A percentile compares a stretch with the other conserved stretches of the same genome.
Conservation (phyloP, 2,113 vertebrate species). For the Perccottus glenii region DNA sequence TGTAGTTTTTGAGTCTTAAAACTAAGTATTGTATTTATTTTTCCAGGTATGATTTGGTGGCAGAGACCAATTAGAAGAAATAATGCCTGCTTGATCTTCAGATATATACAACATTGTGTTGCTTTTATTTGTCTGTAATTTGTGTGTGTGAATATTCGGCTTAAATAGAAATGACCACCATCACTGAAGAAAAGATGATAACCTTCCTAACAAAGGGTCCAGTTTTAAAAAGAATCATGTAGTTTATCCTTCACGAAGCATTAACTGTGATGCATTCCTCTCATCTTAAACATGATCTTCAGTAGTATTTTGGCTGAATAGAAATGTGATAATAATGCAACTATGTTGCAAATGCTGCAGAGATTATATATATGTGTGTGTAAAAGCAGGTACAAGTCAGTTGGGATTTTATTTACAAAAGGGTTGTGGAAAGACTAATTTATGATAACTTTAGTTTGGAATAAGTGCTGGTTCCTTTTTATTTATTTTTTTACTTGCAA, state of each 20-base stretch:
- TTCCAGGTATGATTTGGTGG: constrained; percentile 78
- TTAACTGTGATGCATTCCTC: constrained; percentile 38
- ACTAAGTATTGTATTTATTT: not conserved
- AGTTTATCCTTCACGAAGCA: constrained; percentile 47
- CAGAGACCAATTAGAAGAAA: constrained; percentile 74
- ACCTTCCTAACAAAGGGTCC: constrained; percentile 30
- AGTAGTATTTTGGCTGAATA: constrained; percentile 58
- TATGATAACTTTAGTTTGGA: constrained; percentile 33
- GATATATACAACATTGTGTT: constrained; percentile 40
- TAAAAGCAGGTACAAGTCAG: constrained; percentile 52
- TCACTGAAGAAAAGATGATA: constrained; percentile 46
- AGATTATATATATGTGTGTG: constrained; percentile 39
- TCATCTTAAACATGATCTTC: constrained; percentile 48
- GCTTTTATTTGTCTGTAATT: constrained; percentile 65
- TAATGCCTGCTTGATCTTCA: constrained; percentile 8
- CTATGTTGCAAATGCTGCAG: constrained; percentile 58
- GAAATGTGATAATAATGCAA: constrained; percentile 64
- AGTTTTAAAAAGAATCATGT: constrained; percentile 46
- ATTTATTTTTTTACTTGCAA: constrained; percentile 55
- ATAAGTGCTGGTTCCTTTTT: constrained; percentile 27
- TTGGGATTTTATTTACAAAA: constrained; percentile 47
- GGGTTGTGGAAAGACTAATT: constrained; percentile 34
- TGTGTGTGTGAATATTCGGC: constrained; percentile 61
- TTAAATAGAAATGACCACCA: constrained; percentile 46
- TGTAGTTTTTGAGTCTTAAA: not conserved